Conservation (phyloP, 1,140 invertebrate genomes). For the Aphaenogaster floridana region DNA sequence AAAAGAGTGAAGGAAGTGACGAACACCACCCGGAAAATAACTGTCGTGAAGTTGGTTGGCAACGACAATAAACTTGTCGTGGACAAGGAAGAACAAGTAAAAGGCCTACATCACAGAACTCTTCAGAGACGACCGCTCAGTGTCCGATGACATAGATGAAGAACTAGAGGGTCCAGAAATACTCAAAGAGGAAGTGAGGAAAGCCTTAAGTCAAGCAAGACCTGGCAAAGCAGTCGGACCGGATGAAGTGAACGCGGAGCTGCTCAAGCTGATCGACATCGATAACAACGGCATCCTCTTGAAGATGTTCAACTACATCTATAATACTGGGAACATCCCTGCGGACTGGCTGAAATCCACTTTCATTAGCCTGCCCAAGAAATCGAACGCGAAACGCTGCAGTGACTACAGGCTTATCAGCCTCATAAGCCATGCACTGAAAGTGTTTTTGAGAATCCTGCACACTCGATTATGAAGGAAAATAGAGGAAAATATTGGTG, state of each 20-base stretch:
- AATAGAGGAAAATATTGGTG: not conserved
- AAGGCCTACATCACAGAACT: too few species aligned
- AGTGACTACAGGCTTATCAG: not conserved
- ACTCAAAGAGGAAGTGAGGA: too few species aligned
- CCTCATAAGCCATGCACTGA: not conserved
- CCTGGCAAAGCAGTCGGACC: too few species aligned
- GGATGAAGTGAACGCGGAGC: not conserved
- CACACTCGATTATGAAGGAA: not conserved
- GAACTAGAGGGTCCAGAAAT: too few species aligned
- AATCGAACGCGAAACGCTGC: not conserved
- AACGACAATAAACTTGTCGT: too few species aligned
- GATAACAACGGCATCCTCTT: constrained; percentile 3
- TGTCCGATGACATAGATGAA: too few species aligned
- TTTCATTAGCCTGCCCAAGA: not conserved
- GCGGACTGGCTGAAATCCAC: not conserved
- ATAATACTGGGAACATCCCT: not conserved
- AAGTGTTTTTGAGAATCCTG: constrained; percentile 1
- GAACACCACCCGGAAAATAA: too few species aligned
- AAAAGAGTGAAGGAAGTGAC: too few species aligned
- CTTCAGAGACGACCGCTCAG: too few species aligned
- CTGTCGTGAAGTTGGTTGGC: too few species aligned
- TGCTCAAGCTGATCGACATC: not conserved
- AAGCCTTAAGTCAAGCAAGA: too few species aligned
- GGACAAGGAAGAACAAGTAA: too few species aligned
- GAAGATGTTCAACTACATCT: not conserved